Conservation (phyloP, 2,113 vertebrate genomes). For the Callionymus lyra region DNA sequence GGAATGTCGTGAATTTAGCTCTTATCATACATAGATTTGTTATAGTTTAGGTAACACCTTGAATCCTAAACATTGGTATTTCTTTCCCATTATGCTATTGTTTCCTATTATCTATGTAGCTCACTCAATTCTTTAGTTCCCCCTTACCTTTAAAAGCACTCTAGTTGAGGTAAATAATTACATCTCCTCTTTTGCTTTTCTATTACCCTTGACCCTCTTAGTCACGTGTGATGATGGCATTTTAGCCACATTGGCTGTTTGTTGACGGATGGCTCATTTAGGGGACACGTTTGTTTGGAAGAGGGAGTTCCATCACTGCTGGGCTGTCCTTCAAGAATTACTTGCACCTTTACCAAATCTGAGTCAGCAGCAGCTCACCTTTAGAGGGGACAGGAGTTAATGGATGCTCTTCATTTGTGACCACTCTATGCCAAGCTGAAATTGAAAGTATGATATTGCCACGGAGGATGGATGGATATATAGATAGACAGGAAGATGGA, state of each 20-base stretch:
- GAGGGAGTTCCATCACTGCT: slow-evolving; percentile 13
- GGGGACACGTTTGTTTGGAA: slow-evolving; percentile 4
- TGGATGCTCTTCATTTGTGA: slow-evolving; percentile 41
- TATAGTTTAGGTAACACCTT: too few species aligned
- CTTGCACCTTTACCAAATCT: slow-evolving; percentile 19
- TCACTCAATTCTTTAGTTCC: slow-evolving; percentile 8
- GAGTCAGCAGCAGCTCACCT: slow-evolving; percentile 43
- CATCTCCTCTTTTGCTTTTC: slow-evolving; percentile 9
- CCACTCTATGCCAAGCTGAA: slow-evolving; percentile 17
- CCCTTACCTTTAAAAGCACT: slow-evolving; percentile 9
- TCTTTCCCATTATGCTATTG: slow-evolving; percentile 17
- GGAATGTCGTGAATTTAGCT: too few species aligned
- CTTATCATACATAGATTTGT: too few species aligned
- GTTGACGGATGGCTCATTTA: slow-evolving; percentile 19
- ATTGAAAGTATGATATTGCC: too few species aligned
- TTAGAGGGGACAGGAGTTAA: slow-evolving; percentile 31
- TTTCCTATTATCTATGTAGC: background rate
- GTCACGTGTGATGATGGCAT: slow-evolving; percentile 36
- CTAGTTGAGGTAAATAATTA: slow-evolving; percentile 25
- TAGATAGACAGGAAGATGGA: too few species aligned
- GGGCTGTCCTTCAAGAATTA: slow-evolving; percentile 40
- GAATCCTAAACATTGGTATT: too few species aligned
- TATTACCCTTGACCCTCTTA: slow-evolving; percentile 43
- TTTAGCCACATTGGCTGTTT: slow-evolving; percentile 15
- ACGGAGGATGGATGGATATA: too few species aligned